Evolutionary conservation across 2,888 invertebrate genomes (phyloP).

Genomic region (Thysanoteuthis rhombus): DNA sequence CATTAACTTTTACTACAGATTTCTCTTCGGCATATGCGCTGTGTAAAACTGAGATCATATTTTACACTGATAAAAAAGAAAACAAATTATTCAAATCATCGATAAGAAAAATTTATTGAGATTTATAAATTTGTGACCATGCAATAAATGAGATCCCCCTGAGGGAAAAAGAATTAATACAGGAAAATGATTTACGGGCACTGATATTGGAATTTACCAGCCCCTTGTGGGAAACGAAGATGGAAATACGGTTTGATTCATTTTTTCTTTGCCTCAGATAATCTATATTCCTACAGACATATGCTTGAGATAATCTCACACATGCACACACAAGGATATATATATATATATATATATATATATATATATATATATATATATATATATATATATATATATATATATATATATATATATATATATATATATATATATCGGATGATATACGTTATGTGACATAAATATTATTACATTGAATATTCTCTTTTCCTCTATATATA

Average conservation of each 20-base stretch:
- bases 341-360: not conserved
- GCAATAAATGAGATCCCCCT: not conserved
- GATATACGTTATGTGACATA: too few species aligned
- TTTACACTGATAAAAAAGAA: not conserved
- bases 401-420: too few species aligned
- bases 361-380: not conserved
- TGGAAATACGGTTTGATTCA: not conserved
- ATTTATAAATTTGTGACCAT: not conserved
- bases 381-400: too few species aligned
- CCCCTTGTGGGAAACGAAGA: not conserved
- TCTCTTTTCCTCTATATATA: too few species aligned
- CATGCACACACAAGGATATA: not conserved
- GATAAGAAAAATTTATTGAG: not conserved
- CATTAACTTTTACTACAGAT: too few species aligned
- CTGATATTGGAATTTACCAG: not conserved
- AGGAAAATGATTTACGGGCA: not conserved
- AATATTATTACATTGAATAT: too few species aligned
- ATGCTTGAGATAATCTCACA: not conserved
- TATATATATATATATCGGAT: too few species aligned
- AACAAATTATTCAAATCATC: not conserved
- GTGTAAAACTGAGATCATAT: too few species aligned
- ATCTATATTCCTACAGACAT: not conserved
- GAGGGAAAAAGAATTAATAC: not conserved
- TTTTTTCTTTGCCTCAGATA: not conserved
- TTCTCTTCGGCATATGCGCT: too few species aligned